Base-by-base conservation (phyloP, 2,888 invertebrate species). In the Amiota minor region DNA sequence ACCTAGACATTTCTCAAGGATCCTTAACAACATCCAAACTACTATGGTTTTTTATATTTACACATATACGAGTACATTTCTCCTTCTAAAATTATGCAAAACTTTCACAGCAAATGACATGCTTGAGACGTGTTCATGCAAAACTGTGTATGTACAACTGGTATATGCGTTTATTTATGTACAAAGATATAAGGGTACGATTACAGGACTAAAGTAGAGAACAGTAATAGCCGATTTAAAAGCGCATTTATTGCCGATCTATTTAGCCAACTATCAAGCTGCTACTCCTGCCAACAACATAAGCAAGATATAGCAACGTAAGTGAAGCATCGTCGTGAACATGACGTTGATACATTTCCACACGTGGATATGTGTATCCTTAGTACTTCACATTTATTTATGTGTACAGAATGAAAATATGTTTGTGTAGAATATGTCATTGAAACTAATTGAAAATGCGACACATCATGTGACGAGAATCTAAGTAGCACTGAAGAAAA, bases 361-460 rank as follows among this genome's bases (percentile, higher is more conserved):
- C 71, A 64, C 76, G 83, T 47, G 35, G 12, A 20, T 18, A 61
- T 20, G 11, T 9, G n/a, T 8, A 8, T 20, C 2, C 14, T 45
- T 35, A 35, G 12, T 47, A 65, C 46, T 62, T 62, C 35, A 23
- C 62, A 62, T 65, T 49, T 65, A 35, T 35, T 35, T 35, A 35
- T 35, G 35, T 35, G 35, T 35, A 35, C 23, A 35, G 23, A 23
- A 4, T 62, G 35, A 35, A 10, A 18, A 20, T 47, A 46, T 14
- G 46, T 16, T 16, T 67, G 59, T 81, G 83, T 76, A 77, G 81
- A 81, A 82, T 23, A 68, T 83, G 80, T 78, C 78, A 80, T 79
- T 78, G 83, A 82, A 81, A 81, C 81, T 81, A 81, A 81, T 81
- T 81, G 83, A 83, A 81, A 81, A 83, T 81, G 82, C 80, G 81